These are phyloP conservation scores for Megathymus violae DNA, from an alignment of 1,140 invertebrate species.

Conservation along the genomic window DNA sequence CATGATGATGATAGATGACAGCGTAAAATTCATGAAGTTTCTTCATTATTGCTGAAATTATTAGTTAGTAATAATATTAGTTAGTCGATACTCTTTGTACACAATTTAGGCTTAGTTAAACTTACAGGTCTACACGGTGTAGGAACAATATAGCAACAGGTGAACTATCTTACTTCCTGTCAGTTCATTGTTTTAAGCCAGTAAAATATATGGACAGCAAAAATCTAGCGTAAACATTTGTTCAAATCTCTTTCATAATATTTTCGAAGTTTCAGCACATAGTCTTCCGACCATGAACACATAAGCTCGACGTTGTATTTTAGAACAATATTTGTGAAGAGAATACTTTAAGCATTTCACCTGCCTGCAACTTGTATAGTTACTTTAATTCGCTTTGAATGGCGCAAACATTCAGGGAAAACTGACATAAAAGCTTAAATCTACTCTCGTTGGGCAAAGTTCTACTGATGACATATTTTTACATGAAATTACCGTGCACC, in stretches of 20 bases:
- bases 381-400: conserved; percentile 1
- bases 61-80: too few relatives aligned
- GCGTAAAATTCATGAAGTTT: too few relatives aligned
- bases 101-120: too few relatives aligned
- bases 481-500: not conserved
- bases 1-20: too few relatives aligned
- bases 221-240: not conserved
- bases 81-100: too few relatives aligned
- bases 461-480: not conserved
- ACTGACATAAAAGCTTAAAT: conserved; percentile 7
- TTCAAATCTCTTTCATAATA: conserved; percentile 1
- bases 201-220: not conserved
- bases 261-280: not conserved
- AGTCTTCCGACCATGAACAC: not conserved
- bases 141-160: not conserved
- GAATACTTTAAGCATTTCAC: conserved; percentile 15
- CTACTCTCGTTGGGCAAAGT: not conserved
- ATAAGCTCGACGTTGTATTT: not conserved
- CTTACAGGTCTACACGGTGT: not conserved
- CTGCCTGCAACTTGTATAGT: conserved; percentile 10
- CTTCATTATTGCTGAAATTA: too few relatives aligned
- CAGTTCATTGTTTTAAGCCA: not conserved
- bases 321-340: conserved; percentile 13
- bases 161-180: not conserved
- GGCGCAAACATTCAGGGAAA: conserved; percentile 1